A percentile compares a stretch with the other conserved stretches of the same genome.
Conservation (phyloP, 2,797 vertebrate genomes). For the Channallabes apus region DNA sequence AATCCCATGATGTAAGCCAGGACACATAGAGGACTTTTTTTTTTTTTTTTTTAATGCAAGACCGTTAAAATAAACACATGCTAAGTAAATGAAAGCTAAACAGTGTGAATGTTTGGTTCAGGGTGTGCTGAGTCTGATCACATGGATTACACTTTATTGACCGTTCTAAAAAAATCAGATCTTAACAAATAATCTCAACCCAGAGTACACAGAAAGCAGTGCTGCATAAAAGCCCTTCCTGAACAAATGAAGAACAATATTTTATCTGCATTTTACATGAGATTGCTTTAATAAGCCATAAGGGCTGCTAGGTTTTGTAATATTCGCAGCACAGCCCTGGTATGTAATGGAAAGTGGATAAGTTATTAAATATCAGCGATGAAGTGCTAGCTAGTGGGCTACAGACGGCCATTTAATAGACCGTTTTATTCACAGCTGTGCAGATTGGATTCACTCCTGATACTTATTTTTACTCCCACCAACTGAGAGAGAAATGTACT, state of each 20-base stretch:
- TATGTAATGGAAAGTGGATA: background rate
- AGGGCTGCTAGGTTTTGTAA: background rate
- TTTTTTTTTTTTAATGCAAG: background rate
- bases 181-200: background rate
- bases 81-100: slow-evolving; percentile 1
- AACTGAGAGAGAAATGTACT: background rate
- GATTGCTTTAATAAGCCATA: background rate
- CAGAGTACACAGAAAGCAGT: background rate
- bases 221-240: background rate
- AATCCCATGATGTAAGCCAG: too few species aligned
- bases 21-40: background rate
- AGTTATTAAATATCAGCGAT: background rate
- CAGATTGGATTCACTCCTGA: background rate
- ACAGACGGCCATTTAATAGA: background rate
- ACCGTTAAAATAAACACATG: background rate
- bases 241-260: background rate
- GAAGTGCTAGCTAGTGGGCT: background rate
- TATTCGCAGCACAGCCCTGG: background rate
- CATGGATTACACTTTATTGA: slow-evolving; percentile 6
- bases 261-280: background rate
- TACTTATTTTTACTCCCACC: background rate
- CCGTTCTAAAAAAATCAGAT: slow-evolving; percentile 9
- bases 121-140: background rate
- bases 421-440: slow-evolving; percentile 6
- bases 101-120: slow-evolving; percentile 14